phyloP scores from a whole-genome alignment of 30 jellyfish, hydroid and myxozoan genomes.

The Clytia hemisphaerica region DNA sequence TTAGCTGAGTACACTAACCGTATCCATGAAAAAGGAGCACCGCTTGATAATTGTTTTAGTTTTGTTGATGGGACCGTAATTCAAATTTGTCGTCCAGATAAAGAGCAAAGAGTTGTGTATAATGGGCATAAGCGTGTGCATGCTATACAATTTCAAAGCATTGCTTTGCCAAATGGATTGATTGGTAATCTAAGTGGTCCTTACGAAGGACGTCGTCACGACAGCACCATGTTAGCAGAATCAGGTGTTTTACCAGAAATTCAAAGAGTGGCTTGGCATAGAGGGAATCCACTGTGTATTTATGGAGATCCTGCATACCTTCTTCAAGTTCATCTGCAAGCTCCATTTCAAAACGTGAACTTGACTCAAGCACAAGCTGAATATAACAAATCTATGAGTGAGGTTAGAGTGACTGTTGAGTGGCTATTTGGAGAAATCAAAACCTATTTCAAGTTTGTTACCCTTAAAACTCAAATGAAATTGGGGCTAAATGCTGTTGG shows the following conservation, averaged over 20 bases:
- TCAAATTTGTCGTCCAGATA: no score
- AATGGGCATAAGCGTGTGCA: no score
- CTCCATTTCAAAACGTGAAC: constrained; percentile 15
- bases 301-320: constrained; percentile 50
- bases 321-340: constrained; percentile 30
- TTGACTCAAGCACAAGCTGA: constrained; percentile 21
- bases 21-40: background rate
- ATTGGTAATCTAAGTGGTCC: no score
- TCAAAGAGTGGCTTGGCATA: constrained; percentile 11
- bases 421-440: constrained; percentile 55
- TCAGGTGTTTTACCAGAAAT: constrained; percentile 27
- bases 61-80: no score
- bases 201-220: constrained; percentile 37
- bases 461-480: constrained; percentile 30
- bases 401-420: constrained; percentile 43
- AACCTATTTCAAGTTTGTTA: constrained; percentile 28
- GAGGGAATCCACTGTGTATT: constrained; percentile 26
- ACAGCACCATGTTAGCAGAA: constrained; percentile 22
- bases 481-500: constrained; percentile 50
- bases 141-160: no score
- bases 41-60: no score
- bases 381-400: constrained; percentile 37
- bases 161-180: no score
- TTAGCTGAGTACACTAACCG: background rate
- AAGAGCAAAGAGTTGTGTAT: no score